Conservation (phyloP, 35 echinoderm and acorn worm species). For the Chiridota heheva region DNA sequence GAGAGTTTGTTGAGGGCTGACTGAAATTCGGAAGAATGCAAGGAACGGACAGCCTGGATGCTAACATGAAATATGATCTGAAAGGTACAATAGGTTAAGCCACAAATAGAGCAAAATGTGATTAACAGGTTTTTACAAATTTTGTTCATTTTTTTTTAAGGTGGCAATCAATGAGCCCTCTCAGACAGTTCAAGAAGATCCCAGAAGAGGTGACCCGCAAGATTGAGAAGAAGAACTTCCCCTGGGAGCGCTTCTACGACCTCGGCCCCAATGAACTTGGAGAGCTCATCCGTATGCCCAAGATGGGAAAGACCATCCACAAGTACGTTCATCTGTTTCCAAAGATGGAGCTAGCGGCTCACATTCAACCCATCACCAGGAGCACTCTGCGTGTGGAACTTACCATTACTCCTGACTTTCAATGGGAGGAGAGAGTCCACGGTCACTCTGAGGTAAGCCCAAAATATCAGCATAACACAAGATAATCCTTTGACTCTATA, state of each 20-base stretch:
- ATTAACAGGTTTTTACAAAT: no score
- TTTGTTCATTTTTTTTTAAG: slow-evolving; percentile 50
- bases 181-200: slow-evolving; percentile 92
- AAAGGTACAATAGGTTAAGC: no score
- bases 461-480: not conserved
- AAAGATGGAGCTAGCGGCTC: slow-evolving; percentile 83
- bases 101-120: no score
- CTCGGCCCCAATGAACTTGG: slow-evolving; percentile 95
- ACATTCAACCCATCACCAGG: slow-evolving; percentile 97
- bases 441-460: slow-evolving; percentile 86
- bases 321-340: slow-evolving; percentile 97
- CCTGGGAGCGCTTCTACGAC: slow-evolving; percentile 98
- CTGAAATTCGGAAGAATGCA: no score
- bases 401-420: slow-evolving; percentile 97
- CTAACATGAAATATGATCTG: no score
- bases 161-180: slow-evolving; percentile 99
- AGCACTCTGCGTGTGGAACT: slow-evolving; percentile 92
- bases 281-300: slow-evolving; percentile 98
- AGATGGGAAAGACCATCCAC: slow-evolving; percentile 99
- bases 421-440: slow-evolving; percentile 99
- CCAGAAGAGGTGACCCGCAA: slow-evolving; percentile 95
- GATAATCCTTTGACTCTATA: no score
- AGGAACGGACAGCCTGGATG: no score
- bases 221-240: slow-evolving; percentile 99
- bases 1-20: no score